Base-by-base conservation (phyloP, 2,888 invertebrate species). In the Serrognathus titanus region DNA sequence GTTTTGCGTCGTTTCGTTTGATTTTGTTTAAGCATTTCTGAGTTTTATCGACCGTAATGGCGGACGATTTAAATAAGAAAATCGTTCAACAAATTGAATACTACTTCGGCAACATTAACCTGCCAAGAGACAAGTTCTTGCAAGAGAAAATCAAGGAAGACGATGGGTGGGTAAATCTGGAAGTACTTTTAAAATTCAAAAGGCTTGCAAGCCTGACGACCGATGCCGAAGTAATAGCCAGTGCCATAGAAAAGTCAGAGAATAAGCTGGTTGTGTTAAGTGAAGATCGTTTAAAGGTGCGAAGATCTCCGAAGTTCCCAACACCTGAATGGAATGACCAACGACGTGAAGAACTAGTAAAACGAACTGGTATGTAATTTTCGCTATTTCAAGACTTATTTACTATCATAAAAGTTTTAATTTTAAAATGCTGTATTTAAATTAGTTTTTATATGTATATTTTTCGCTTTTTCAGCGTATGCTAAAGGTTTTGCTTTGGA, bases 51-150 rank as follows among this genome's bases (percentile, higher is more conserved):
- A 16, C 10, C 38, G 66, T 51, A 58, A 73, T 74, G 72, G 71
- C 72, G 10, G 69, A 58, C 51, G 74, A 75, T 58, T 65, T 86
- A 51, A 86, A 88, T 55, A 77, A 75, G 51, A 81, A 83, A 53
- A 87, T 90, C 46, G 85, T 89, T 62, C 82, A 83, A 4, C 90
- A 89, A 76, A 79, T 88, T 6, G 85, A 85, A 69, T 85, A 83
- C 71, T 85, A 85, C 71, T 85, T 85, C 64, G 96, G 98, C 49
- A 94, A 99, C 76, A 83, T 90, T 4, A 99, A 99, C 78, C 81
- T 99, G 51, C 88, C 89, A 0, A 85, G 90, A 58, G 98, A 99
- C 75, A 95, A 92, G 77, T 99, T 97, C 74, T 80, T 99, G n/a
- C 85, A 87, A 66, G 91, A 92, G 59, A 89, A 95, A 78, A 85